These are phyloP conservation scores for Podilymbus podiceps DNA, from an alignment of 2,113 vertebrate genomes.

Conservation along the genomic window DNA sequence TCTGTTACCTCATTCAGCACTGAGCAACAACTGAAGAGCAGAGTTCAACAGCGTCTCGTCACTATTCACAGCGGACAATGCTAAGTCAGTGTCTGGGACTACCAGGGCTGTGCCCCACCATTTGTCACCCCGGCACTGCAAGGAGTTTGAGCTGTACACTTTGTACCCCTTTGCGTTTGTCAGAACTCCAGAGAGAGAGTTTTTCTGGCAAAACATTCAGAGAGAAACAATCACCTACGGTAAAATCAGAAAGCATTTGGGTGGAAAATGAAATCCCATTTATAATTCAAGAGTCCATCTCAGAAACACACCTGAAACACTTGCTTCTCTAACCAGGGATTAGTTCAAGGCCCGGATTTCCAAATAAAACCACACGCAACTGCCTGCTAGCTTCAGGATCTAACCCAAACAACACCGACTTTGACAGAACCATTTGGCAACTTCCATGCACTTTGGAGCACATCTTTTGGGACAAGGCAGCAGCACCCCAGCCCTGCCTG, in stretches of 20 bases:
- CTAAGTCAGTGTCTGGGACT: background rate
- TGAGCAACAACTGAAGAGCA: background rate
- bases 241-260: background rate
- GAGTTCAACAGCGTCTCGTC: background rate
- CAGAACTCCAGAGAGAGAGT: background rate
- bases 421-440: background rate
- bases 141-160: background rate
- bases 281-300: background rate
- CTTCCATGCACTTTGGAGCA: background rate
- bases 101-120: background rate
- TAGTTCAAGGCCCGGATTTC: background rate
- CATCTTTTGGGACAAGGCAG: background rate
- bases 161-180: background rate
- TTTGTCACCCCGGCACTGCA: rapidly evolving
- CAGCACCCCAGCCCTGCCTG: background rate
- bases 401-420: background rate
- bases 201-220: background rate
- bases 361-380: background rate
- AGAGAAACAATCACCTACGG: background rate
- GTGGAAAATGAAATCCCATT: background rate
- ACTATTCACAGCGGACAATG: background rate
- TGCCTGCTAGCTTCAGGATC: background rate
- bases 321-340: background rate
- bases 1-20: background rate
- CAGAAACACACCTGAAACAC: background rate